Evolutionary conservation across 2,797 vertebrate species (phyloP).

Genomic region (Rhinichthys osculus): DNA sequence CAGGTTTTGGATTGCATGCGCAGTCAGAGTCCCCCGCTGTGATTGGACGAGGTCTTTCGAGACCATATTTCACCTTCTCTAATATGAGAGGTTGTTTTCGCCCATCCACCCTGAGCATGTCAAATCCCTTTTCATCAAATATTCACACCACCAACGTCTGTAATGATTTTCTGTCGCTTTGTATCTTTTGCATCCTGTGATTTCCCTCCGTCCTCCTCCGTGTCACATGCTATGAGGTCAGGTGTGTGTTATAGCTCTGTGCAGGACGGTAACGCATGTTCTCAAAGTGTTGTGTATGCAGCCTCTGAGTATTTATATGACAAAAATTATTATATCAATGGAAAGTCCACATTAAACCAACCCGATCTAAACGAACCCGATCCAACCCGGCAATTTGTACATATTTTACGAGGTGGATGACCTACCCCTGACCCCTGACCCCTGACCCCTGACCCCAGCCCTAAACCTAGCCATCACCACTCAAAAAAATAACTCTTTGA

Average conservation of each 20-base stretch:
- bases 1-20: conserved; percentile 6
- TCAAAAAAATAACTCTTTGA: too few species aligned
- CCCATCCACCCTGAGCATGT: conserved; percentile 77
- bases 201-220: conserved; percentile 81
- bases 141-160: conserved; percentile 85
- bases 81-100: conserved; percentile 48
- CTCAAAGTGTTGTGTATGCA: conserved; percentile 23
- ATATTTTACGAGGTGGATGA: too few species aligned
- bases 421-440: too few species aligned
- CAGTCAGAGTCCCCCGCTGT: neutral
- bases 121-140: conserved; percentile 88
- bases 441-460: too few species aligned
- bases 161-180: conserved; percentile 88
- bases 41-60: conserved; percentile 38
- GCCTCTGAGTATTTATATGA: neutral
- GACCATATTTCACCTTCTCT: conserved; percentile 43
- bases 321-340: neutral
- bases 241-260: conserved; percentile 74
- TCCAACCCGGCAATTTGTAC: too few species aligned
- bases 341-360: neutral
- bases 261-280: conserved; percentile 25
- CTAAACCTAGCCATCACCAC: too few species aligned
- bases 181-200: conserved; percentile 84
- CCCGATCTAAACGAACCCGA: too few species aligned
- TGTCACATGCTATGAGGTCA: conserved; percentile 80